Percentiles rank a stretch among this genome's conserved stretches.
Conservation (phyloP, 2,888 invertebrate species). For the Erynnis tages region DNA sequence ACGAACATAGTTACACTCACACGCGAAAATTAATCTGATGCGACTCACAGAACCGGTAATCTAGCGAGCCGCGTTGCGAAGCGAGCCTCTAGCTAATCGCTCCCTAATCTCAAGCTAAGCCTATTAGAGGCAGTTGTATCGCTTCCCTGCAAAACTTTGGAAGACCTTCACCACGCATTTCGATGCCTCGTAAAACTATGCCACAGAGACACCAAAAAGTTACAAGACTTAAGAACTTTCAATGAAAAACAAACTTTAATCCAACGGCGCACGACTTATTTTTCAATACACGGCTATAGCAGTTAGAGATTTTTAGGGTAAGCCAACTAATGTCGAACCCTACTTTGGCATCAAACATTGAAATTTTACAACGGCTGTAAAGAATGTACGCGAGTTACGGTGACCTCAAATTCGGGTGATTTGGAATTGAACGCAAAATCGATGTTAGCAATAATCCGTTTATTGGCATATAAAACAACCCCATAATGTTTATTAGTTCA, state of each 20-base stretch:
- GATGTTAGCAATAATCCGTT: constrained; percentile 2
- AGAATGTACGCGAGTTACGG: constrained; percentile 44
- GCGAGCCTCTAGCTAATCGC: constrained; percentile 73
- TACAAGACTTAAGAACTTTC: constrained; percentile 3
- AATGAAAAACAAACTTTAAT: constrained; percentile 3
- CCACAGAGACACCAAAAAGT: constrained; percentile 27
- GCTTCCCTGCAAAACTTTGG: constrained; percentile 79
- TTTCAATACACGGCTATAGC: not conserved
- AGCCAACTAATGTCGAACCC: constrained; percentile 2
- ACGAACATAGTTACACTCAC: constrained; percentile 36
- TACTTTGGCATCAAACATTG: constrained; percentile 54
- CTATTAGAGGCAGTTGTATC: constrained; percentile 78
- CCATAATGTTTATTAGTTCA: not conserved
- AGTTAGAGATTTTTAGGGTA: not conserved
- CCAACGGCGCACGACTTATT: constrained; percentile 3
- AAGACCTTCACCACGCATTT: constrained; percentile 74
- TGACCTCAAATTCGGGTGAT: constrained; percentile 47
- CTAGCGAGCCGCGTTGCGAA: constrained; percentile 59
- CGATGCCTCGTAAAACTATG: constrained; percentile 70
- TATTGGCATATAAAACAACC: not conserved
- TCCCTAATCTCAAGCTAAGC: constrained; percentile 78
- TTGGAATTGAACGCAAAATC: constrained; percentile 28
- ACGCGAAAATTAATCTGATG: constrained; percentile 58
- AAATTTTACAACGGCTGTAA: constrained; percentile 68
- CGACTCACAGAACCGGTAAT: constrained; percentile 69